These are phyloP conservation scores for Rhombomys opimus DNA, from an alignment of 2,113 vertebrate genomes.

Conservation along the genomic window DNA sequence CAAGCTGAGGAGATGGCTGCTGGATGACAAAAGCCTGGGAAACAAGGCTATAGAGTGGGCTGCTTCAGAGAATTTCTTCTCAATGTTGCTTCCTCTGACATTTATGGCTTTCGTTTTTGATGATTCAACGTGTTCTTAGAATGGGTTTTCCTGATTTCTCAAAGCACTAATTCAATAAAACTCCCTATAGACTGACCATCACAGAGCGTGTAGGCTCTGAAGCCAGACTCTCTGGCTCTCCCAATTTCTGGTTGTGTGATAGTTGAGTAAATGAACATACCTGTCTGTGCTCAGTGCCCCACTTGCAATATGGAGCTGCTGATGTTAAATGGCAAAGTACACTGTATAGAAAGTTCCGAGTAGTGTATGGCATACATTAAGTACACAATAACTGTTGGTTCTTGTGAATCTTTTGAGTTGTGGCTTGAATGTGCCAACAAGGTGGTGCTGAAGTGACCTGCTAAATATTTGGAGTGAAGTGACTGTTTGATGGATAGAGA, in stretches of 20 bases:
- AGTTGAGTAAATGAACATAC: not conserved
- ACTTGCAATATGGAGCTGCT: not conserved
- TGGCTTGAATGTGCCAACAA: not conserved
- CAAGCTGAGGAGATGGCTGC: not conserved
- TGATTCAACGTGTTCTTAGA: conserved; percentile 29
- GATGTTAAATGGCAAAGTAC: not conserved
- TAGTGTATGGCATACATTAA: not conserved
- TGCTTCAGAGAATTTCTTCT: not conserved
- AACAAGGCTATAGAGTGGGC: not conserved
- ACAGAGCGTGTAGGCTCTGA: not conserved
- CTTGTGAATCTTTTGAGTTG: not conserved
- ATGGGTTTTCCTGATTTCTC: not conserved
- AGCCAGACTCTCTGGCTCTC: conserved; percentile 21
- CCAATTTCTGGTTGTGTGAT: not conserved
- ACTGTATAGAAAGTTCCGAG: not conserved
- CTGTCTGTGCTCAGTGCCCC: not conserved
- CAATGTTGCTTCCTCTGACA: not conserved
- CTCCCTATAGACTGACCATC: not conserved
- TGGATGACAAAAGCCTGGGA: not conserved
- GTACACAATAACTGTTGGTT: not conserved
- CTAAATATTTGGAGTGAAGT: not conserved
- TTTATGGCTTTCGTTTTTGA: conserved; percentile 29
- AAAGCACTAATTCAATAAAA: conserved; percentile 10
- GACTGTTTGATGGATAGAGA: not conserved
- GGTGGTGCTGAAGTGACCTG: not conserved